Conservation (phyloP, 2,888 invertebrate species). For the Dromius quadrimaculatus region DNA sequence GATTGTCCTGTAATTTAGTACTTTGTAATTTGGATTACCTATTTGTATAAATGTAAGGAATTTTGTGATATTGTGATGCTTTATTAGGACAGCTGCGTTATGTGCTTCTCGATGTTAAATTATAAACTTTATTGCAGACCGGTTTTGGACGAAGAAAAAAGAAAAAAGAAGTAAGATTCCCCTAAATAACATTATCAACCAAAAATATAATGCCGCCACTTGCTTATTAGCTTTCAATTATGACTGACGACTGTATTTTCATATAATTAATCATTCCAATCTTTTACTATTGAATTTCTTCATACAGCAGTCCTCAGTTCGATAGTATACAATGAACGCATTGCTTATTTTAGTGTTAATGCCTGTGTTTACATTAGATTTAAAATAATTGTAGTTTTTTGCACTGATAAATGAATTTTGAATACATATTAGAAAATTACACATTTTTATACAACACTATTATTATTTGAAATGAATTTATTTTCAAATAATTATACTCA, state of each 20-base stretch:
- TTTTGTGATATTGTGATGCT: constrained; percentile 46
- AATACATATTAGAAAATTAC: constrained; percentile 22
- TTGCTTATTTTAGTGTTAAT: constrained; percentile 49
- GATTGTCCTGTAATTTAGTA: constrained; percentile 15
- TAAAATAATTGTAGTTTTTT: constrained; percentile 30
- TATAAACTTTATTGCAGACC: constrained; percentile 78
- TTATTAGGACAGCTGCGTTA: constrained; percentile 59
- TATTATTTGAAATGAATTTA: constrained; percentile 11
- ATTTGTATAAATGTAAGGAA: constrained; percentile 22
- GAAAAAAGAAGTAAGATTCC: constrained; percentile 97
- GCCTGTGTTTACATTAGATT: constrained; percentile 40
- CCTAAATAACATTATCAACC: constrained; percentile 59
- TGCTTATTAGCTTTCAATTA: constrained; percentile 63
- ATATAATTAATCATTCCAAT: background rate
- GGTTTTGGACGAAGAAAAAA: constrained; percentile 97
- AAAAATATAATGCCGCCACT: constrained; percentile 58
- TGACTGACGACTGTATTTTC: constrained; percentile 45
- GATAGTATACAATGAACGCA: constrained; percentile 42
- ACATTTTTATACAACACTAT: background rate
- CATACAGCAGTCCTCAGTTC: constrained; percentile 44
- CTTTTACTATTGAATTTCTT: background rate
- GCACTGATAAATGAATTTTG: constrained; percentile 22
- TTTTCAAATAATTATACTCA: constrained; percentile 8
- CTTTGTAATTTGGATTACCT: too few relatives aligned
- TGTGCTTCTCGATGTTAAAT: constrained; percentile 67